Evolutionary conservation across 2,113 vertebrate genomes (phyloP), one percentile per base, ranked within the genome.

Genomic region (Siniperca chuatsi): DNA sequence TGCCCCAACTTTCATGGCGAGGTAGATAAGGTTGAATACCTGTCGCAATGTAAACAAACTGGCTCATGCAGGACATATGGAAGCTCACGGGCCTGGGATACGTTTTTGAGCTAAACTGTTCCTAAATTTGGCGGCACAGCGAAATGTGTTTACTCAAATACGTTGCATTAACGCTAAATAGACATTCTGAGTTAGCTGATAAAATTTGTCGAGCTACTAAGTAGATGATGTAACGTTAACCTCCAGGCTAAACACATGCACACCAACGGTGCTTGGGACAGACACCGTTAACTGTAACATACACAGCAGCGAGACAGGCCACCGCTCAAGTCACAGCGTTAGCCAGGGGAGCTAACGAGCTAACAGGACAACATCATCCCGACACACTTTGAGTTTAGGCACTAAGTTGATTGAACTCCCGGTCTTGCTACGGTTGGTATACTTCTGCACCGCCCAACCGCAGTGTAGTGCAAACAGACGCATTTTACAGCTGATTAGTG

Each of bases 341-440:
- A 94, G 92, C 91, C 66, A 3, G 15, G n/a, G 33, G 20, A 87
- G 93, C 93, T 92, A 94, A 84, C 79, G n/a, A 35, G 92, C 91
- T 92, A 94, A 91, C 86, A 81, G 75, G 87, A 91, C 86, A 93
- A 93, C 93, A 94, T 90, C 20, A 75, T 50, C 75, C 75, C 37
- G 79, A 66, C 71, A 85, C 73, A 87, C 84, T 90, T 92, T 78
- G n/a, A 70, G 42, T 80, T 75, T 40, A 83, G 65, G 55, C 35
- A 13, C n/a, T 5, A 90, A 92, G 87, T 93, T 90, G 25, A 71
- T 15, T 23, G 0, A 91, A 93, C 68, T 91, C 58, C 48, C 3
- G 4, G 8, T 6, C 4, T 44, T 15, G 16, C 48, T n/a, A 1
- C 20, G 12, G 44, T 11, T 1, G 6, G 6, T 20, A 20, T 9